Evolutionary conservation across 2,797 vertebrate species (phyloP).

Genomic region (Anniella stebbinsi): DNA sequence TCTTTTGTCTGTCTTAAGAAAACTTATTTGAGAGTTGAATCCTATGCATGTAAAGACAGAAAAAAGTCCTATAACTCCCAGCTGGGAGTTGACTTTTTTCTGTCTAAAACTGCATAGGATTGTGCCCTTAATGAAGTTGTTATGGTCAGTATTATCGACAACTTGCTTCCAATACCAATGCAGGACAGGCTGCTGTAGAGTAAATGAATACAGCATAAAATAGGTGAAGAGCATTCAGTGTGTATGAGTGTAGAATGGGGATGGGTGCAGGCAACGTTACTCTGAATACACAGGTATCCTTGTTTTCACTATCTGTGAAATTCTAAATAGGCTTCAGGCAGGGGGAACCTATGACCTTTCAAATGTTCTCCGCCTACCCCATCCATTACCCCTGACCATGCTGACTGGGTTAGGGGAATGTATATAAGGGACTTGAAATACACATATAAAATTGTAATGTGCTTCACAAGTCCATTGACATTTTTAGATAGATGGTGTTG

Average conservation of each 20-base stretch:
- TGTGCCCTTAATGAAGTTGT: neutral
- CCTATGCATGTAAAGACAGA: too few relatives aligned
- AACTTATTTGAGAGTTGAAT: neutral
- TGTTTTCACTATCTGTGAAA: neutral
- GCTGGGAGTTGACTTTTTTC: too few relatives aligned
- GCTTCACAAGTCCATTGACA: neutral
- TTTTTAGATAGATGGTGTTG: neutral
- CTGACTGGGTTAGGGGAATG: neutral
- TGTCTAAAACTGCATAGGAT: too few relatives aligned
- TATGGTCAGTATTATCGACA: neutral
- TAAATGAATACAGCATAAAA: neutral
- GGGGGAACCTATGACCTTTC: too few relatives aligned
- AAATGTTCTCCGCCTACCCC: too few relatives aligned
- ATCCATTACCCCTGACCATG: neutral
- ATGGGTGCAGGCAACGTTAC: neutral
- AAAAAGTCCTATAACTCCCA: too few relatives aligned
- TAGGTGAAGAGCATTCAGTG: neutral
- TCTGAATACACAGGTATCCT: neutral
- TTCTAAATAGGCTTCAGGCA: neutral
- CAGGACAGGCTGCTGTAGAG: neutral
- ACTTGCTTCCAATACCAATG: neutral
- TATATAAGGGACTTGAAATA: neutral
- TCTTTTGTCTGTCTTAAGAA: too few relatives aligned
- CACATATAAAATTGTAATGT: neutral
- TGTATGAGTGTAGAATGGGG: neutral